Evolutionary conservation across 2,797 vertebrate genomes (phyloP).

Genomic region (Diceros bicornis): DNA sequence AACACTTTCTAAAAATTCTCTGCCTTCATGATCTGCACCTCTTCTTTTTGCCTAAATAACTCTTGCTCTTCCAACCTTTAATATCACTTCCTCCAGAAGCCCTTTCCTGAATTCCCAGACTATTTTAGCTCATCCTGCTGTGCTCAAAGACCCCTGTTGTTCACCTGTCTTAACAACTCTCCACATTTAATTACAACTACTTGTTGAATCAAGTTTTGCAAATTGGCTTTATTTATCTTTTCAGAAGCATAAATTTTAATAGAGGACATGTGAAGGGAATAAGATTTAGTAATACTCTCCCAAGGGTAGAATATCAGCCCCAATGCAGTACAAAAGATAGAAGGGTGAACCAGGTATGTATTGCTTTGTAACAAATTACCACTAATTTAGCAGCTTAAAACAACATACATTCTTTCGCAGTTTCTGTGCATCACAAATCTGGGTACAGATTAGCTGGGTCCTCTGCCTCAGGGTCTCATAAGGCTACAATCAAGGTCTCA

Average conservation of each 20-base stretch:
- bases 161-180: constrained; percentile 51
- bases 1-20: constrained; percentile 26
- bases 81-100: neutral
- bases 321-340: neutral
- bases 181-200: constrained; percentile 64
- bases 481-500: neutral
- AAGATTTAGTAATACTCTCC: constrained; percentile 37
- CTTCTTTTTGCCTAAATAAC: neutral
- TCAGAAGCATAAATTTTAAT: constrained; percentile 52
- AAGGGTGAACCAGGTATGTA: constrained; percentile 29
- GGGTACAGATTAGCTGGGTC: neutral
- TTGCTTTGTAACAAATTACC: constrained; percentile 18
- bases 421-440: neutral
- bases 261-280: constrained; percentile 17
- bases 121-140: neutral
- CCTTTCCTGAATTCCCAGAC: neutral
- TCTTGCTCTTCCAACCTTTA: constrained; percentile 34
- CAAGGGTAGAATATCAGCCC: neutral
- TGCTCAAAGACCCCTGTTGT: neutral
- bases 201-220: constrained; percentile 61
- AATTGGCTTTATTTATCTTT: constrained; percentile 65
- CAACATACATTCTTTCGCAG: neutral
- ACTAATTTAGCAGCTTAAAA: neutral
- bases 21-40: neutral
- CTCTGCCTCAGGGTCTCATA: neutral